phyloP scores from a whole-genome alignment of 2,888 invertebrate genomes.

The Cremastinae sp. region DNA sequence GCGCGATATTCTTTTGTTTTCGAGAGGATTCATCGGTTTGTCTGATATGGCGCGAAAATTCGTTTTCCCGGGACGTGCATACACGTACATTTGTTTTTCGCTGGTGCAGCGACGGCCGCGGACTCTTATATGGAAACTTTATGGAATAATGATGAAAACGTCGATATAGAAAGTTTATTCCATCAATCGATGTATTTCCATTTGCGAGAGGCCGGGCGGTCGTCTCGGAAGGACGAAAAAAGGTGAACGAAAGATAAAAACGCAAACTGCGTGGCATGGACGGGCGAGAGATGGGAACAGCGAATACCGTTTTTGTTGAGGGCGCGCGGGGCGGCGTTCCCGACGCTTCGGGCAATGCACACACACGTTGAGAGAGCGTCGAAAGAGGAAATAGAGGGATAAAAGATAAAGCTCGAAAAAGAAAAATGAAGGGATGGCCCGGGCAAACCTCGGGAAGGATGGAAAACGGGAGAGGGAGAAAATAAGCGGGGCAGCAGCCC shows the following conservation, averaged over 20 bases:
- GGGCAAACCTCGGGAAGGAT: background rate
- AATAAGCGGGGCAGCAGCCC: slow-evolving; percentile 28
- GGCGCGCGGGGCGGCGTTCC: background rate
- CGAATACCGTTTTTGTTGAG: slow-evolving; percentile 34
- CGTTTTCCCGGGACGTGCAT: background rate
- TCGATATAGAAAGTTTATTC: slow-evolving; percentile 17
- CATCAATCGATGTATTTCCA: slow-evolving; percentile 27
- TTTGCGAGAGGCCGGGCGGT: slow-evolving; percentile 22
- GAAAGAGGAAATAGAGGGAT: slow-evolving; percentile 30
- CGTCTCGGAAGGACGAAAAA: slow-evolving; percentile 8
- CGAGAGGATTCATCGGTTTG: background rate
- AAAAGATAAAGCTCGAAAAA: slow-evolving; percentile 47
- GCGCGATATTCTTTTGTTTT: slow-evolving; percentile 1
- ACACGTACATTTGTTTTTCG: background rate
- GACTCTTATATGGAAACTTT: slow-evolving; percentile 10
- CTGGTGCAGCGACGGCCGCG: background rate
- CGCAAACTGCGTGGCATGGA: slow-evolving; percentile 28
- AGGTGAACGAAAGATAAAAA: slow-evolving; percentile 26
- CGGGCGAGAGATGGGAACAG: too few species aligned
- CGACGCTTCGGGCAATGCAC: background rate
- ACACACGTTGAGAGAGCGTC: slow-evolving; percentile 8
- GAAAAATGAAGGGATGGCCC: slow-evolving; percentile 32
- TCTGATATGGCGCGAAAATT: background rate
- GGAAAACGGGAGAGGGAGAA: slow-evolving; percentile 5
- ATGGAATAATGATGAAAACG: slow-evolving; percentile 37